These are phyloP conservation scores for Saguinus midas DNA, from an alignment of 2,113 vertebrate species.

Conservation along the genomic window DNA sequence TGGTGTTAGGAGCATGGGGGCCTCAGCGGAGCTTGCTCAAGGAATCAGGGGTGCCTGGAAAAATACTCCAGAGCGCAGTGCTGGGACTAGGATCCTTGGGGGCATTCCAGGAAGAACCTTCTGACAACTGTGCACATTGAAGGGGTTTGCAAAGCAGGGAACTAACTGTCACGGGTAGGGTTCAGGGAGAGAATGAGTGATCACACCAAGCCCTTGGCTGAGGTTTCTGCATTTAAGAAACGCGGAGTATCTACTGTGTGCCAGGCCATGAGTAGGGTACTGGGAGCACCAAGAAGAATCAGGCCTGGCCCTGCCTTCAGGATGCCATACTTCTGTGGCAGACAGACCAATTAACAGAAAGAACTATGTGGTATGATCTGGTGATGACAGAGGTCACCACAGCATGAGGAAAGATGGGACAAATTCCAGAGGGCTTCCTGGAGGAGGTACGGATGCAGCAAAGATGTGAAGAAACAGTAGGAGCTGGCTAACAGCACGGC, in stretches of 20 bases:
- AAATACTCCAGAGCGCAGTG: background rate
- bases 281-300: background rate
- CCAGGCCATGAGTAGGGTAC: background rate
- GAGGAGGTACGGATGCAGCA: background rate
- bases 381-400: background rate
- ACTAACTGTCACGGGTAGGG: background rate
- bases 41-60: background rate
- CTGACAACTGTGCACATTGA: background rate
- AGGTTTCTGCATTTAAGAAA: background rate
- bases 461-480: background rate
- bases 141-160: background rate
- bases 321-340: background rate
- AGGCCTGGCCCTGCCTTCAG: background rate
- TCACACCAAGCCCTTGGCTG: background rate
- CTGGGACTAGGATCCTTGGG: background rate
- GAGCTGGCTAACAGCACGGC: background rate
- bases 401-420: background rate
- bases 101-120: background rate
- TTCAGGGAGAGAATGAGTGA: background rate
- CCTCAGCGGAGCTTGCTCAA: background rate
- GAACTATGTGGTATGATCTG: rapidly evolving
- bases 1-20: background rate
- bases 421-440: background rate
- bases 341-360: background rate
- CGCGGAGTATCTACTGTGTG: background rate